Conservation (phyloP, 2,797 vertebrate species). For the Hoplostethus atlanticus region DNA sequence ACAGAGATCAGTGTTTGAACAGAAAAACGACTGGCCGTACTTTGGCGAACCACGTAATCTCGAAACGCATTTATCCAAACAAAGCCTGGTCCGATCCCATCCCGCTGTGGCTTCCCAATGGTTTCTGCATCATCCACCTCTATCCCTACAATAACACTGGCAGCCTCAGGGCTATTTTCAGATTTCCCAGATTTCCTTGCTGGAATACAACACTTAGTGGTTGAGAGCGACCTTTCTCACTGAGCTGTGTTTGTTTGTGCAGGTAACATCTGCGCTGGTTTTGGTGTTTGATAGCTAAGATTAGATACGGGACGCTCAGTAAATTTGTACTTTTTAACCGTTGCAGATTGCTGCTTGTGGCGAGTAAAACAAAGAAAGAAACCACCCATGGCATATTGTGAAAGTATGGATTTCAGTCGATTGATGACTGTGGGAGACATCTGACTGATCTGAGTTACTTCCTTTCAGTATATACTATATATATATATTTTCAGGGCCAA, state of each 20-base stretch:
- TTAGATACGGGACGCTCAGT: conserved; percentile 56
- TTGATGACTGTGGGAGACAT: neutral
- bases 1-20: conserved; percentile 74
- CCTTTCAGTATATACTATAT: neutral
- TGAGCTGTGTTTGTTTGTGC: conserved; percentile 77
- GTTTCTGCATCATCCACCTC: conserved; percentile 85
- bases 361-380: conserved; percentile 10
- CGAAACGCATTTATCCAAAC: conserved; percentile 82
- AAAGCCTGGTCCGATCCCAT: conserved; percentile 78
- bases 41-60: conserved; percentile 83
- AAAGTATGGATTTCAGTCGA: conserved; percentile 28
- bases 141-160: conserved; percentile 84
- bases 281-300: conserved; percentile 63
- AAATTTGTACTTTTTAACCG: conserved; percentile 56
- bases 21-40: conserved; percentile 79
- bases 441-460: neutral
- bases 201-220: conserved; percentile 62
- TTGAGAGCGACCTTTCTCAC: conserved; percentile 63
- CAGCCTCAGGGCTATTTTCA: conserved; percentile 84
- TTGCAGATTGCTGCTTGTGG: conserved; percentile 40
- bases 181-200: conserved; percentile 83
- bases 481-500: too few species aligned
- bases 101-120: conserved; percentile 75
- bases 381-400: conserved; percentile 25
- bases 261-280: conserved; percentile 72